Evolutionary conservation across 2,888 invertebrate genomes (phyloP).

Genomic region (Sinotaia quadrata): DNA sequence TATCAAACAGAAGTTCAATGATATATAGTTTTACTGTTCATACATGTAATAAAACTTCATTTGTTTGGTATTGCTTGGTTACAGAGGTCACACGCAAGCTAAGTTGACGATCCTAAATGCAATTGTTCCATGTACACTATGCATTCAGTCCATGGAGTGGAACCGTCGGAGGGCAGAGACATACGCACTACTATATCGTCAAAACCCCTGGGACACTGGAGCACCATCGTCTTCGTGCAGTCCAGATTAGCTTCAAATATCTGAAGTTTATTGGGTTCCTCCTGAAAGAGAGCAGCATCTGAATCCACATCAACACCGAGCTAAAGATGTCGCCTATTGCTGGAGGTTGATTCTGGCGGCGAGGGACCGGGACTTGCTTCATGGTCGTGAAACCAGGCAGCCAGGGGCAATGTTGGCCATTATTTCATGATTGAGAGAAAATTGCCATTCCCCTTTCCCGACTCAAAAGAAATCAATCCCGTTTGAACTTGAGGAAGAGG

Average conservation of each 20-base stretch:
- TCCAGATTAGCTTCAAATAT: conserved; percentile 11
- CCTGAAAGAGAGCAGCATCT: background rate
- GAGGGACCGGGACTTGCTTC: conserved; percentile 9
- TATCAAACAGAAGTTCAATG: too few relatives aligned
- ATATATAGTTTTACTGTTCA: too few relatives aligned
- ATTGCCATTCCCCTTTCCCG: conserved; percentile 2
- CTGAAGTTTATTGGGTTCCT: conserved; percentile 9
- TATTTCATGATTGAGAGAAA: conserved; percentile 12
- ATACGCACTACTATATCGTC: too few relatives aligned
- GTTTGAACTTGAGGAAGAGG: background rate
- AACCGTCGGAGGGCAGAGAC: background rate
- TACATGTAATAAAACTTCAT: too few relatives aligned
- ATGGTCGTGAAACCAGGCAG: background rate
- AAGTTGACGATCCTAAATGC: too few relatives aligned
- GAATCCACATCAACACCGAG: background rate
- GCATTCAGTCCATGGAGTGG: too few relatives aligned
- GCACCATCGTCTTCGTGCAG: too few relatives aligned
- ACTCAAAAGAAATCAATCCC: conserved; percentile 7
- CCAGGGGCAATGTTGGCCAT: conserved; percentile 2
- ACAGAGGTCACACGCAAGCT: too few relatives aligned
- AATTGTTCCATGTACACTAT: too few relatives aligned
- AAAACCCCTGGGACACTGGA: too few relatives aligned
- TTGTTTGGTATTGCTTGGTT: too few relatives aligned
- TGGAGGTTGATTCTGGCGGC: conserved; percentile 12
- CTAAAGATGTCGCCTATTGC: background rate